Evolutionary conservation across 2,113 vertebrate genomes (phyloP).

Genomic region (Dipodomys merriami): DNA sequence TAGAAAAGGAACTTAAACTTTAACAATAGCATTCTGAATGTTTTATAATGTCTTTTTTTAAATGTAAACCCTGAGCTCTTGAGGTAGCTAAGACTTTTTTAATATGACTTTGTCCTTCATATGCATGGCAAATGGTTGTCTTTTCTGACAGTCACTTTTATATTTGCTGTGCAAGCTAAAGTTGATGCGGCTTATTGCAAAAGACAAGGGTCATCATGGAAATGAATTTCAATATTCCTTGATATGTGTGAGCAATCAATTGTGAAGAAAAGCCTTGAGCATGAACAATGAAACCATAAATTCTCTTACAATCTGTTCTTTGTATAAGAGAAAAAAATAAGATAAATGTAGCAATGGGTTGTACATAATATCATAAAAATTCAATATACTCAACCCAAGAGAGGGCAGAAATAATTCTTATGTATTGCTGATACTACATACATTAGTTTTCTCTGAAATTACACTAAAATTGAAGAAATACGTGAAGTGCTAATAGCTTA

Average conservation of each 20-base stretch:
- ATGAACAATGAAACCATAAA: conserved; percentile 61
- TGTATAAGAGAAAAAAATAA: conserved; percentile 47
- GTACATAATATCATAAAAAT: conserved; percentile 25
- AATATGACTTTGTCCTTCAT: conserved; percentile 54
- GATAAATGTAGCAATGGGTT: conserved; percentile 35
- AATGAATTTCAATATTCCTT: conserved; percentile 53
- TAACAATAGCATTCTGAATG: neutral
- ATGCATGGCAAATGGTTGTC: conserved; percentile 33
- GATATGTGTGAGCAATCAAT: conserved; percentile 44
- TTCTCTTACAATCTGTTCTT: conserved; percentile 52
- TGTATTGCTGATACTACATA: neutral
- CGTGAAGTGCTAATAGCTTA: neutral
- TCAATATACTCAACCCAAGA: neutral
- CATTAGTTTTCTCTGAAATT: neutral
- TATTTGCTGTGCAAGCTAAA: conserved; percentile 56
- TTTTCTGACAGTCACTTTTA: conserved; percentile 59
- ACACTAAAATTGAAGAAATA: neutral
- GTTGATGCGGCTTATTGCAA: conserved; percentile 48
- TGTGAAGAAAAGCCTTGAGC: conserved; percentile 27
- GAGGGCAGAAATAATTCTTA: neutral
- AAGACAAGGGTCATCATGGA: conserved; percentile 42
- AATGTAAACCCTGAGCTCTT: conserved; percentile 58
- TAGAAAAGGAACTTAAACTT: neutral
- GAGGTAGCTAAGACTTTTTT: conserved; percentile 2
- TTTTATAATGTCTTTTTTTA: conserved; percentile 39